Evolutionary conservation across 2,888 invertebrate species (phyloP).

Genomic region (Acleris cristana): DNA sequence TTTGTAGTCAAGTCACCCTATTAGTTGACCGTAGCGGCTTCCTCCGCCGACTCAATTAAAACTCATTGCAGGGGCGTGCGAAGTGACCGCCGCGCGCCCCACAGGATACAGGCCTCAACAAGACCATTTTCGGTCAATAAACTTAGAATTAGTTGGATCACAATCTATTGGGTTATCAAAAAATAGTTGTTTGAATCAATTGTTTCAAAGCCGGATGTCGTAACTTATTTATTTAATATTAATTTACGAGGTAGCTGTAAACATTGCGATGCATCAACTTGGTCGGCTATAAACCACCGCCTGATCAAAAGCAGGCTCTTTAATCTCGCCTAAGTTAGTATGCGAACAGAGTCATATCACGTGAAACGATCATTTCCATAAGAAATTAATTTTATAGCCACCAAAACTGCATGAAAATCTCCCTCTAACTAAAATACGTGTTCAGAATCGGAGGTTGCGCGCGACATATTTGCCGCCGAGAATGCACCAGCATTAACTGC

Average conservation of each 20-base stretch:
- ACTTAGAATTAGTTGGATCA: slow-evolving; percentile 42
- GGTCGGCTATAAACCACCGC: not conserved
- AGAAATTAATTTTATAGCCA: not conserved
- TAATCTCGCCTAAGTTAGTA: not conserved
- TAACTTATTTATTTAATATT: not conserved
- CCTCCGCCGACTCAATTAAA: slow-evolving; percentile 79
- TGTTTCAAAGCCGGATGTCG: slow-evolving; percentile 4
- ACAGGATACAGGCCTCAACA: slow-evolving; percentile 72
- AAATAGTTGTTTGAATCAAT: not conserved
- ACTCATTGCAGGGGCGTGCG: slow-evolving; percentile 80
- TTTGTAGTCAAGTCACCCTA: slow-evolving; percentile 65
- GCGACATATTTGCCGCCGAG: slow-evolving; percentile 23
- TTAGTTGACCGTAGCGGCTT: slow-evolving; percentile 65
- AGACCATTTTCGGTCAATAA: slow-evolving; percentile 65
- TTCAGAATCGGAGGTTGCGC: slow-evolving; percentile 14
- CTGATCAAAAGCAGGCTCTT: not conserved
- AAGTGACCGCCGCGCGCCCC: slow-evolving; percentile 65
- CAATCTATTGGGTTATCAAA: slow-evolving; percentile 13
- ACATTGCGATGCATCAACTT: not conserved
- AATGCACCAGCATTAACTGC: slow-evolving; percentile 20
- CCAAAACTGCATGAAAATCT: slow-evolving; percentile 6
- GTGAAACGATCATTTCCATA: not conserved
- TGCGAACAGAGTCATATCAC: not conserved
- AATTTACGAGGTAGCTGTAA: too few relatives aligned
- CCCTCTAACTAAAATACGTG: slow-evolving; percentile 10